Conservation (phyloP, 2,797 vertebrate genomes). For the Emydoidea blandingii region DNA sequence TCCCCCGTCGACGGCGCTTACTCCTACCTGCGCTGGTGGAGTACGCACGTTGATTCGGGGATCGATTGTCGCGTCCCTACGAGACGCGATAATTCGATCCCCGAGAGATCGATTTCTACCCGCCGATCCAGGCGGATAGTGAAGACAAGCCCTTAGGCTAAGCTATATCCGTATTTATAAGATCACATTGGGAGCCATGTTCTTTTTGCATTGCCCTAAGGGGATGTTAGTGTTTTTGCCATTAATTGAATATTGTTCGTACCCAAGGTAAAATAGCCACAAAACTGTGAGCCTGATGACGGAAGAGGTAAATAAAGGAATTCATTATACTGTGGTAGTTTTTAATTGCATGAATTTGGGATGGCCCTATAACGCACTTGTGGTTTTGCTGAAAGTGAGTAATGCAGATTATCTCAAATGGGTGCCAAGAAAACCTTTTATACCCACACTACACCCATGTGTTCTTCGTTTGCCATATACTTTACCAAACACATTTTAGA, state of each 20-base stretch:
- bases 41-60: too few species aligned
- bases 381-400: neutral
- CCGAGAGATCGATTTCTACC: too few species aligned
- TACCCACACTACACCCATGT: neutral
- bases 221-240: neutral
- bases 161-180: neutral
- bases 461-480: neutral
- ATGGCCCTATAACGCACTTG: neutral
- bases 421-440: neutral
- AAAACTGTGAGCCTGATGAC: neutral
- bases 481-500: neutral
- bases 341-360: neutral
- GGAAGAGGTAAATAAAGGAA: neutral
- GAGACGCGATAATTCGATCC: too few species aligned
- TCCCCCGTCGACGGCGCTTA: too few species aligned
- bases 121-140: too few species aligned
- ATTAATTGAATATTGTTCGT: neutral
- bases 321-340: neutral
- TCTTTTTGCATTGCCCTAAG: neutral
- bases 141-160: neutral
- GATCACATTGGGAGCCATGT: neutral
- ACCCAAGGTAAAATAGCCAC: neutral
- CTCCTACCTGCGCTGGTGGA: too few species aligned
- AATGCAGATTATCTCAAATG: neutral
- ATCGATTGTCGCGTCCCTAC: too few species aligned